A percentile compares a stretch with the other conserved stretches of the same genome.
Conservation (phyloP, 2,888 invertebrate genomes). For the Leptinotarsa peninsularis region DNA sequence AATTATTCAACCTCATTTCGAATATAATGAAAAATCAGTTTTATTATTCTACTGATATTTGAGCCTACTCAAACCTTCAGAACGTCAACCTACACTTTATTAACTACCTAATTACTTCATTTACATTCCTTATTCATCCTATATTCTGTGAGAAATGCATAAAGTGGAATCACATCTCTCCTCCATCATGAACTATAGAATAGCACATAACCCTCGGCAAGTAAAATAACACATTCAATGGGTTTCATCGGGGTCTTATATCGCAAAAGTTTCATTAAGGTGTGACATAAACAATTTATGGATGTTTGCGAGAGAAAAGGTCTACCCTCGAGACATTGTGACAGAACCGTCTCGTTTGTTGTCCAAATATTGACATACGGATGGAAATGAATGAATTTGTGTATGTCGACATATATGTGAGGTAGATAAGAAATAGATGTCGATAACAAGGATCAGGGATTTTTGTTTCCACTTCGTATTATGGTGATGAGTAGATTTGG, state of each 20-base stretch:
- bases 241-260: conserved; percentile 31
- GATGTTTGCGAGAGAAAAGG: conserved; percentile 33
- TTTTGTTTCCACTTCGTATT: neutral
- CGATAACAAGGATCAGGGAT: neutral
- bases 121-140: neutral
- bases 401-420: conserved; percentile 3
- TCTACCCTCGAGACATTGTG: conserved; percentile 30
- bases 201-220: neutral
- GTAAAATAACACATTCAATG: neutral
- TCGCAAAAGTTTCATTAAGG: conserved; percentile 41
- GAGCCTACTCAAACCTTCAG: too few relatives aligned
- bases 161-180: neutral
- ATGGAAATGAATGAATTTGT: conserved; percentile 32
- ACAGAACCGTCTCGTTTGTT: conserved; percentile 49
- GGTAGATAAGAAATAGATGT: conserved; percentile 2
- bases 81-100: neutral
- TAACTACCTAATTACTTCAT: neutral
- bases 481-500: neutral
- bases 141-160: neutral
- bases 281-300: conserved; percentile 43
- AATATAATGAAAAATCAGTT: too few relatives aligned
- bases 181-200: neutral
- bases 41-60: too few relatives aligned
- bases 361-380: conserved; percentile 47
- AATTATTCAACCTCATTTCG: too few relatives aligned